Evolutionary conservation across 2,113 vertebrate species (phyloP).

Genomic region (Lepisosteus oculatus): DNA sequence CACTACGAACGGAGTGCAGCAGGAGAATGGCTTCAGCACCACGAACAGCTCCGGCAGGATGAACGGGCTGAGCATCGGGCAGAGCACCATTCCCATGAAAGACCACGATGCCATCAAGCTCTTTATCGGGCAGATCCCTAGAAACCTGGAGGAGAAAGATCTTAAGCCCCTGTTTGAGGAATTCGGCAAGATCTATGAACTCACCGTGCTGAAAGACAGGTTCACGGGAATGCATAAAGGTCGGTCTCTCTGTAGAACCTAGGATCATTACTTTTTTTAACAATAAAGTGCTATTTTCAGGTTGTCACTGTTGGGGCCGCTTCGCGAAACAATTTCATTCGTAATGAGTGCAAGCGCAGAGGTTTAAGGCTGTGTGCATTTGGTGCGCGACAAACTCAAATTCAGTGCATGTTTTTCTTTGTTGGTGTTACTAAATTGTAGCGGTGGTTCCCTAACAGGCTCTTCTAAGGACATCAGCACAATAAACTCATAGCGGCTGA

Average conservation of each 20-base stretch:
- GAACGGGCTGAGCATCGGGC: conserved; percentile 82
- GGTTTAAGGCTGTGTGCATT: too few species aligned
- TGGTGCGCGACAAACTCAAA: too few species aligned
- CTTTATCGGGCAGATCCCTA: conserved; percentile 95
- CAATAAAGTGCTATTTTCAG: too few species aligned
- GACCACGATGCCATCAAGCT: conserved; percentile 99
- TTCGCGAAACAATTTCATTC: too few species aligned
- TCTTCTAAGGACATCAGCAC: too few species aligned
- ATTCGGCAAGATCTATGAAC: conserved; percentile 98
- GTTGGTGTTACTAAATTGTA: too few species aligned
- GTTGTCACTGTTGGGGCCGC: too few species aligned
- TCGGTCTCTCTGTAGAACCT: conserved; percentile 55
- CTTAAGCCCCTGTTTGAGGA: conserved; percentile 97
- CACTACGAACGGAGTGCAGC: conserved; percentile 76
- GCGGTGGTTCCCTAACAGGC: too few species aligned
- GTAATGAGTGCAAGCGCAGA: too few species aligned
- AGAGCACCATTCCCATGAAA: conserved; percentile 91
- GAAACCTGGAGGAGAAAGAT: conserved; percentile 94
- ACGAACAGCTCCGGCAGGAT: conserved; percentile 84
- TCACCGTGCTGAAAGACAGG: conserved; percentile 97
- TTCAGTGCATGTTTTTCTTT: too few species aligned
- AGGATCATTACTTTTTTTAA: not conserved
- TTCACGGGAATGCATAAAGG: conserved; percentile 98
- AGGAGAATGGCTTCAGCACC: conserved; percentile 83
- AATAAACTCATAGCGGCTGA: too few species aligned